Evolutionary conservation across 1,140 invertebrate species (phyloP).

Genomic region (Megathymus violae): DNA sequence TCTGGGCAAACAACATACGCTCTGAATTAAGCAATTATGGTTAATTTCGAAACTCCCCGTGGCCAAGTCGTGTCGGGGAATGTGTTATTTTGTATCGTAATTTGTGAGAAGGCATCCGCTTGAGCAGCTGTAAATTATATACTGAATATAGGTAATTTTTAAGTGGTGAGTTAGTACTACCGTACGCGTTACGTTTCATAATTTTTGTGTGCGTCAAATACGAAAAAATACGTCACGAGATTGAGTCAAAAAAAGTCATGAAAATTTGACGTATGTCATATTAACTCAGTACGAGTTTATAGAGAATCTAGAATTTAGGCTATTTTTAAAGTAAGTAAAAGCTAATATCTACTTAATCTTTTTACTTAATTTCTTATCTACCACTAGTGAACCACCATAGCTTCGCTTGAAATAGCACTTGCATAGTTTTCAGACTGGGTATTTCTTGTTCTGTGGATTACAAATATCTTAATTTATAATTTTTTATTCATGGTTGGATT

Average conservation of each 20-base stretch:
- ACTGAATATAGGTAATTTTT: conserved; percentile 62
- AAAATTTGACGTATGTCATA: no score
- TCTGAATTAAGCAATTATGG: conserved; percentile 82
- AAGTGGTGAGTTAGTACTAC: conserved; percentile 48
- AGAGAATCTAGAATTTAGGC: not conserved
- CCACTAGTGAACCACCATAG: no score
- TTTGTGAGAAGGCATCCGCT: conserved; percentile 80
- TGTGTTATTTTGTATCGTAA: conserved; percentile 82
- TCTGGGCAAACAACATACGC: conserved; percentile 71
- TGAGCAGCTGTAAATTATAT: conserved; percentile 80
- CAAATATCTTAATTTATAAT: no score
- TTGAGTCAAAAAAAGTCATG: not conserved
- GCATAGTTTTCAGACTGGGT: no score
- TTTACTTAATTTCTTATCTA: no score
- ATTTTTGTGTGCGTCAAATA: conserved; percentile 23
- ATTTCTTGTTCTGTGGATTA: no score
- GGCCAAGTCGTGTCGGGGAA: conserved; percentile 69
- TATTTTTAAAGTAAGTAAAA: no score
- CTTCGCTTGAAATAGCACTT: no score
- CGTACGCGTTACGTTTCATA: conserved; percentile 39
- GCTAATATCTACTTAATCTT: no score
- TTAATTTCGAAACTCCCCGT: conserved; percentile 78
- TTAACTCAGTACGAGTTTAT: no score
- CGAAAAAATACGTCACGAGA: conserved; percentile 9
- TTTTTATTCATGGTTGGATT: no score